Evolutionary conservation across 2,797 vertebrate species (phyloP), one percentile per base, ranked within the genome.

Genomic region (Euphonia xanthogaster): DNA sequence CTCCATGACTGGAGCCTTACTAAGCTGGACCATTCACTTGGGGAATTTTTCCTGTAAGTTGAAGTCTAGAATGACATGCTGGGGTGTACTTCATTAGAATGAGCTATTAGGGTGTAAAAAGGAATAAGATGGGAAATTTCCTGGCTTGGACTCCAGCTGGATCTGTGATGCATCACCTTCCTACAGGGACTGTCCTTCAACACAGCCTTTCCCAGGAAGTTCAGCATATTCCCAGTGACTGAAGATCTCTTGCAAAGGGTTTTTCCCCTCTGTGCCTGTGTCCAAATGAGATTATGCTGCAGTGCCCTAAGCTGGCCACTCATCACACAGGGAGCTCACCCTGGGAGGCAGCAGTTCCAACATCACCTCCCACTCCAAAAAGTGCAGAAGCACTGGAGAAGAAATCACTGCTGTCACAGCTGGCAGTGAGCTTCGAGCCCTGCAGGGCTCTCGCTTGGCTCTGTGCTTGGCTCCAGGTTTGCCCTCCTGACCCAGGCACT

Each of bases 391-490:
- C 37, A 1, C 57, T 42, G 0, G 2, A 78, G 82, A 48, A 58
- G 51, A 27, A 73, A 48, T 31, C 37, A 1, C 30, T 67, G 7
- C 12, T 3, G 13, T 25, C 44, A 10, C 30, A 47, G 65, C 40
- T 81, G 51, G 18, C 3, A 1, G 1, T 15, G 12, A 72, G 68
- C 33, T 66, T 22, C 17, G 0, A 2, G 25, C 3, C 3, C 2
- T 8, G n/a, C 91, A 33, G 61, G 42, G 57, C 61, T n/a, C 39
- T 8, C 5, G 27, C 62, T 35, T 18, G 67, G 40, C 72, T 77
- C 68, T 17, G 70, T 4, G 35, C 45, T 77, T 9, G 40, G 51
- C 24, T 83, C 67, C 16, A 44, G 5, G 30, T 33, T 87, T 30
- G 3, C 33, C 33, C 42, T 57, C 51, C 60, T 35, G 11, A 17